phyloP scores from a whole-genome alignment of 2,797 vertebrate genomes.

The Liasis olivaceus region DNA sequence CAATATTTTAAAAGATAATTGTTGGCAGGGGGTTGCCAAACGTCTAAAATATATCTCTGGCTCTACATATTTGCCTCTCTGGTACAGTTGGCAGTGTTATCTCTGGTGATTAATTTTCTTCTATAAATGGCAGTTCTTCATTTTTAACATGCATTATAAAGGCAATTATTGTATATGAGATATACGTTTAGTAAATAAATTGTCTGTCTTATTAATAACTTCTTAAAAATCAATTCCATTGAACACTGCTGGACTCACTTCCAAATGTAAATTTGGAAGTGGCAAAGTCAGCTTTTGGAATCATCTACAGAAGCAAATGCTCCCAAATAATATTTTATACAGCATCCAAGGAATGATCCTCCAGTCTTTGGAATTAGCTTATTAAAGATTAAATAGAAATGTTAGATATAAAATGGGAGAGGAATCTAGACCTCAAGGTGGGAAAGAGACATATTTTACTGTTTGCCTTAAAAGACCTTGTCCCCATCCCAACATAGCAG shows the following conservation, averaged over 20 bases:
- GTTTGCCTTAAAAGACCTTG: too few relatives aligned
- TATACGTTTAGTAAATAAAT: neutral
- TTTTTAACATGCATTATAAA: neutral
- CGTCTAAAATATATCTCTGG: neutral
- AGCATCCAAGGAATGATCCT: too few relatives aligned
- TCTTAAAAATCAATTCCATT: neutral
- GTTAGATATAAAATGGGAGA: neutral
- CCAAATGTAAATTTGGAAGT: neutral
- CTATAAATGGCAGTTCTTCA: neutral
- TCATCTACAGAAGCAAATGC: neutral
- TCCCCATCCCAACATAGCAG: too few relatives aligned
- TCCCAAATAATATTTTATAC: neutral
- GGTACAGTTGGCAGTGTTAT: neutral
- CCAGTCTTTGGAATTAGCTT: neutral
- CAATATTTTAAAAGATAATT: neutral
- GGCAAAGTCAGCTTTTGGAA: neutral
- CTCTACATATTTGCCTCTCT: neutral
- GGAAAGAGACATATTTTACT: too few relatives aligned
- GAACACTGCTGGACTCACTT: neutral
- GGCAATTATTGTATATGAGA: too few relatives aligned
- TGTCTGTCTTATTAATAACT: neutral
- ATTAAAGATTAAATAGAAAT: neutral
- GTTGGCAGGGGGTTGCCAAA: neutral
- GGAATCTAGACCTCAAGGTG: neutral
- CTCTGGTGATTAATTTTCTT: neutral